Evolutionary conservation across 2,113 vertebrate species (phyloP).

Genomic region (Engystomops pustulosus): DNA sequence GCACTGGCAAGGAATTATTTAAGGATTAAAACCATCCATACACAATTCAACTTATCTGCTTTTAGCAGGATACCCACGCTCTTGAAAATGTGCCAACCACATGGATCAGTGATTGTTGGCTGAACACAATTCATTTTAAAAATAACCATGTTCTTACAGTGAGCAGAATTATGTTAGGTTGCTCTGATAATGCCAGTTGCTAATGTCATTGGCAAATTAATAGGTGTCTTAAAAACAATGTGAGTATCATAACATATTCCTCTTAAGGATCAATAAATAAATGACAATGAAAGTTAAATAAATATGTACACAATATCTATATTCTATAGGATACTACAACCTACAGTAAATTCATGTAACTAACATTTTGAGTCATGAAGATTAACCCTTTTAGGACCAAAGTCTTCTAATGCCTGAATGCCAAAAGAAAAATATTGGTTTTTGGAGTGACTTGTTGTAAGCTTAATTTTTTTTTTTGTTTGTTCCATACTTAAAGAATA

Average conservation of each 20-base stretch:
- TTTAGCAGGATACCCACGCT: slow-evolving; percentile 55
- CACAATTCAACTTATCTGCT: slow-evolving; percentile 54
- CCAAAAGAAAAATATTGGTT: too few species aligned
- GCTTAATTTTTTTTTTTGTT: too few species aligned
- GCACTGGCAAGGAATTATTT: slow-evolving; percentile 51
- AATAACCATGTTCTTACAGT: slow-evolving; percentile 55
- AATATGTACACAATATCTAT: not conserved
- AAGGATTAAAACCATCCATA: slow-evolving; percentile 48
- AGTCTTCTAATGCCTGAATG: too few species aligned
- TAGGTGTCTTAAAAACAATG: not conserved
- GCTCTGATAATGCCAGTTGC: not conserved
- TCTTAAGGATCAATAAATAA: not conserved
- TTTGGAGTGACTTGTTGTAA: too few species aligned
- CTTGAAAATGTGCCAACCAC: slow-evolving; percentile 62
- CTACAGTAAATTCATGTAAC: not conserved
- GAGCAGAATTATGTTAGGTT: slow-evolving; percentile 39
- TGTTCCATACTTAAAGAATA: too few species aligned
- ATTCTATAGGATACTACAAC: not conserved
- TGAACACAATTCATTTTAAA: slow-evolving; percentile 51
- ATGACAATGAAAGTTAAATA: not conserved
- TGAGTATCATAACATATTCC: too few species aligned
- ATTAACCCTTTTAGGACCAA: too few species aligned
- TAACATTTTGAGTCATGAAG: too few species aligned
- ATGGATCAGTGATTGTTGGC: slow-evolving; percentile 56
- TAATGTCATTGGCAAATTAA: not conserved